Base-by-base conservation (phyloP, 2,888 invertebrate species). In the Sicus ferrugineus region DNA sequence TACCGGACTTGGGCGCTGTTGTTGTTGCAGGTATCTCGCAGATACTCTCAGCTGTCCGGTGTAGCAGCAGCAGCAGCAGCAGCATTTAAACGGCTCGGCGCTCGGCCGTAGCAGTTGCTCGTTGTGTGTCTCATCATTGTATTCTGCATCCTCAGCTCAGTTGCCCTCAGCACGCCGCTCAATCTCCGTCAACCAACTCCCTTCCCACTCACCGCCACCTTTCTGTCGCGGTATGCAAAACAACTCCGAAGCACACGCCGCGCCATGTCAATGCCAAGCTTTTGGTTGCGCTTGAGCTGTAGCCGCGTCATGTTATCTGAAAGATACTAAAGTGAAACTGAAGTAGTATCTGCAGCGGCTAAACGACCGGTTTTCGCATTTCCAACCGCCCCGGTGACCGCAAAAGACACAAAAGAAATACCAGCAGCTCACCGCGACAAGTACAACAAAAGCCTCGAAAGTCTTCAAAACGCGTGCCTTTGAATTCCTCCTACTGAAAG, bases 261-360 rank as follows among this genome's bases (percentile, higher is more conserved):
- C 64, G 7, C 26, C 42, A 56, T 58, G 16, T 66, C 66, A 66
- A 66, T 66, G 66, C 66, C 66, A 66, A 58, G 66, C 56, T 56
- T 56, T 30, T 26, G 31, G 50, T 30, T 48, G 46, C 48, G 16
- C 34, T 59, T 34, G 16, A 1, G 6, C 14, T 50, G 7, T 11
- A 14, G 26, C 23, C 19, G 42, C 19, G 21, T 23, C 23, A 21
- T 50, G 21, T 9, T 38, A 65, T 54, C 65, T 19, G 58, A 7
- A 58, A 46, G 56, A 56, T 66, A 66, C 64, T 38, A 50, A 63
- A 63, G 63, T 63, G 50, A 63, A 63, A 54, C 42, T 28, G 54
- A 56, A 66, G 38, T 42, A 54, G 23, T 48, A 19, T 48, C 21
- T 48, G 21, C 9, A 48, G n/a, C n/a, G 48, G 48, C 46, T 46